Evolutionary conservation across 2,888 invertebrate species (phyloP).

Genomic region (Drosophila villosipedis): DNA sequence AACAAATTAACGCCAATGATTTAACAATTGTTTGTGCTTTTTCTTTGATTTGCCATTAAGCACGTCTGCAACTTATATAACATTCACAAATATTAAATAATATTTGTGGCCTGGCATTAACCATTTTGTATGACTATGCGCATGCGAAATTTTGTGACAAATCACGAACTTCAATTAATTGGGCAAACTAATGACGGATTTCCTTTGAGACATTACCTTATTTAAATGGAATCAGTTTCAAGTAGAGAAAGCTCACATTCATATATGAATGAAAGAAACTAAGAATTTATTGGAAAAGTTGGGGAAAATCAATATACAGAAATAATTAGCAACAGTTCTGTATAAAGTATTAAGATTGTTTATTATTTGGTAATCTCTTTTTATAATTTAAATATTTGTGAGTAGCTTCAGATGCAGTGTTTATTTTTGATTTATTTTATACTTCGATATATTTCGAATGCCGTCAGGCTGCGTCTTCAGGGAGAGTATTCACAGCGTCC

Average conservation of each 20-base stretch:
- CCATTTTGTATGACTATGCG: background rate
- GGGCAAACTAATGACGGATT: background rate
- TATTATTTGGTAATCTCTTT: background rate
- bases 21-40: conserved; percentile 37
- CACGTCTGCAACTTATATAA: conserved; percentile 33
- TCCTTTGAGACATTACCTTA: background rate
- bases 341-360: too few relatives aligned
- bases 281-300: too few relatives aligned
- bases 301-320: too few relatives aligned
- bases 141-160: background rate
- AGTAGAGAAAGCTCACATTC: background rate
- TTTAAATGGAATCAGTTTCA: background rate
- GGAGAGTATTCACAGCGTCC: background rate
- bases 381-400: too few relatives aligned
- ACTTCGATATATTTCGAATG: background rate
- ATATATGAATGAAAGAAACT: too few relatives aligned
- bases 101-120: conserved; percentile 9
- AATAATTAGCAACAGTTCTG: too few relatives aligned
- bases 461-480: background rate
- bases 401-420: background rate
- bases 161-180: conserved; percentile 11
- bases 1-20: conserved; percentile 68
- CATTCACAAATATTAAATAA: conserved; percentile 49
- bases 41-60: conserved; percentile 30
- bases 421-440: background rate